Percentiles rank a stretch among this genome's conserved stretches.
Conservation (phyloP, 2,797 vertebrate genomes). For the Megaceryle alcyon region DNA sequence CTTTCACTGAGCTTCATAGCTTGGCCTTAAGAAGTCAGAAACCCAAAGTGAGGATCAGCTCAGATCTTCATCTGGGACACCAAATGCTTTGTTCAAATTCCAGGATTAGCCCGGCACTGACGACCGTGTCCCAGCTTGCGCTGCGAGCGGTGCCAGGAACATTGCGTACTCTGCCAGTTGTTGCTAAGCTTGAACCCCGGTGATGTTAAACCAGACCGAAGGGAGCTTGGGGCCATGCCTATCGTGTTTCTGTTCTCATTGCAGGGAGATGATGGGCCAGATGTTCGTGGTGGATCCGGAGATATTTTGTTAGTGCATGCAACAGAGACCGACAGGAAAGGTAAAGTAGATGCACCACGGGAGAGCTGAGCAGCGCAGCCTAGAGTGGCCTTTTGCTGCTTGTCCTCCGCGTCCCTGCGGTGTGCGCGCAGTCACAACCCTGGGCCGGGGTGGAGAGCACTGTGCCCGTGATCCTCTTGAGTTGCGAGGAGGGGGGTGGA, state of each 20-base stretch:
- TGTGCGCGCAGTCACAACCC: rapidly evolving
- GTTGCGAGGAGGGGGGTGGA: not conserved
- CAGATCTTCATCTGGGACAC: not conserved
- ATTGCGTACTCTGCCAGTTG: not conserved
- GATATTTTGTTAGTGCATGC: slow-evolving; percentile 96
- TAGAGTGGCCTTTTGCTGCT: not conserved
- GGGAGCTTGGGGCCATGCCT: not conserved
- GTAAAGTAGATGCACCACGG: slow-evolving; percentile 64
- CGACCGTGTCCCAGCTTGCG: not conserved
- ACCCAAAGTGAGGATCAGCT: not conserved
- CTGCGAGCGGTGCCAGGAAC: not conserved
- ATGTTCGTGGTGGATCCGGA: slow-evolving; percentile 95
- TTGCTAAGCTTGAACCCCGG: not conserved
- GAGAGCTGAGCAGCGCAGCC: not conserved
- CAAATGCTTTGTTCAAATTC: not conserved
- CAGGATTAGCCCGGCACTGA: not conserved
- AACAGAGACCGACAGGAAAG: slow-evolving; percentile 97
- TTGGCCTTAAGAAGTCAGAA: not conserved
- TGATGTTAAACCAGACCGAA: not conserved
- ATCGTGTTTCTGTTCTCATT: not conserved
- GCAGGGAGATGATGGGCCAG: slow-evolving; percentile 95
- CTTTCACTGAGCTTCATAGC: not conserved
- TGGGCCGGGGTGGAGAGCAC: not conserved
- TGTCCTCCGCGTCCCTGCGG: no score
- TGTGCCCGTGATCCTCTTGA: not conserved